Evolutionary conservation across 2,888 invertebrate species (phyloP), one percentile per base, ranked within the genome.

Genomic region (Gonocerus acuteangulatus): DNA sequence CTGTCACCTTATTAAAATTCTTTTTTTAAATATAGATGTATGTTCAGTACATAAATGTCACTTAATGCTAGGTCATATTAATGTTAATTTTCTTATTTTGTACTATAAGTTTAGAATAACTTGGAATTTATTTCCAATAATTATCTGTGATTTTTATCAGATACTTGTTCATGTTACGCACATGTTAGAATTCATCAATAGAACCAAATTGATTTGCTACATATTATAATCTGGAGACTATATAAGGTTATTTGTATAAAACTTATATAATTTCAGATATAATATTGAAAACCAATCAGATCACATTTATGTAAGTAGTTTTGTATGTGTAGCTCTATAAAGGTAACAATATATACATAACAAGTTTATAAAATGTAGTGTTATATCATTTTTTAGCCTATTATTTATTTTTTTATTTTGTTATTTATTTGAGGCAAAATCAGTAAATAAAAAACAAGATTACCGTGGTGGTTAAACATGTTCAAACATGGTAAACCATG

Each of bases 61-160:
- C 18, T 54, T 36, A 36, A 22, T 54, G 54, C 27, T 27, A 27
- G 27, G 27, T 27, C 27, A 27, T 27, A 27, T 27, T 27, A 27
- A 19, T 47, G 54, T 54, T 54, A 42, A 57, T 57, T 47, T 57
- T 19, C 34, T 45, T 45, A 39, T 57, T 57, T 19, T 57, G 22
- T 45, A 32, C 42, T 57, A 18, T 57, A 47, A 57, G 21, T 36
- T 42, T 54, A 54, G 39, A 36, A 21, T 22, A 45, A 36, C 42
- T 32, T 57, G 23, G 57, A 34, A 57, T 19, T 19, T 23, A 47
- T 47, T 27, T 45, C 57, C 44, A 57, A 56, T 47, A 45, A 44
- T 57, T 32, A 57, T 57, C 57, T 57, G 57, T 57, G 57, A 57
- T 57, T 42, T 57, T 16, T 21, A 34, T 57, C 47, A 57, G 32